Evolutionary conservation across 2,113 vertebrate species (phyloP).

Genomic region (Plectropomus leopardus): DNA sequence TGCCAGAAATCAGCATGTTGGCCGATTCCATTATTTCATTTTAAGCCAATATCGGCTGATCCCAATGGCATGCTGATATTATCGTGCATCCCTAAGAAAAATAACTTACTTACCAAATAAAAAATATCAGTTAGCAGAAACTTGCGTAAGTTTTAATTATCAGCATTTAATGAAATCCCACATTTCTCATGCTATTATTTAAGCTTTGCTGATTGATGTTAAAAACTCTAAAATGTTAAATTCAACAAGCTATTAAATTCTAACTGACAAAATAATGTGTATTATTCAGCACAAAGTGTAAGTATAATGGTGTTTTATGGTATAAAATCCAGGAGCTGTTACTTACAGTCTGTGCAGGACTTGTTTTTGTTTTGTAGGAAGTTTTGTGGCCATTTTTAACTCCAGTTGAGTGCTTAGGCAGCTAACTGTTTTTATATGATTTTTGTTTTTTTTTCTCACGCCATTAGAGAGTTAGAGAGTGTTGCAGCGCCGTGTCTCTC

Average conservation of each 20-base stretch:
- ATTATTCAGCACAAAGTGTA: background rate
- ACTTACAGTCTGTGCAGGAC: background rate
- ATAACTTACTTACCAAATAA: too few relatives aligned
- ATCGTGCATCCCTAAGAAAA: too few relatives aligned
- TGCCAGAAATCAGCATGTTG: too few relatives aligned
- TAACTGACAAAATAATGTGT: background rate
- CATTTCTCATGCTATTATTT: background rate
- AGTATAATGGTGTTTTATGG: background rate
- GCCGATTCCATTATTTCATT: too few relatives aligned
- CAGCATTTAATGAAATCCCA: background rate
- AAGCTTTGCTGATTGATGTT: background rate
- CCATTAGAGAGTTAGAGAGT: conserved; percentile 37
- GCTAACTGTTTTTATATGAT: conserved; percentile 7
- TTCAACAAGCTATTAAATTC: background rate
- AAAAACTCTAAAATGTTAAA: background rate
- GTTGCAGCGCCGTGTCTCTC: conserved; percentile 35
- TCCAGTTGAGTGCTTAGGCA: conserved; percentile 19
- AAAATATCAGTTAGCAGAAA: too few relatives aligned
- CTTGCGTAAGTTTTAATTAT: background rate
- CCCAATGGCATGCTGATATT: too few relatives aligned
- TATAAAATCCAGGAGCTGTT: background rate
- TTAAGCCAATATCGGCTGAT: too few relatives aligned
- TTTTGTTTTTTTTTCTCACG: conserved; percentile 29
- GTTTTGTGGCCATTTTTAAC: conserved; percentile 30
- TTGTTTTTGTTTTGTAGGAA: conserved; percentile 2